Evolutionary conservation across 2,797 vertebrate species (phyloP), one percentile per base, ranked within the genome.

Genomic region (Dipus sagitta): DNA sequence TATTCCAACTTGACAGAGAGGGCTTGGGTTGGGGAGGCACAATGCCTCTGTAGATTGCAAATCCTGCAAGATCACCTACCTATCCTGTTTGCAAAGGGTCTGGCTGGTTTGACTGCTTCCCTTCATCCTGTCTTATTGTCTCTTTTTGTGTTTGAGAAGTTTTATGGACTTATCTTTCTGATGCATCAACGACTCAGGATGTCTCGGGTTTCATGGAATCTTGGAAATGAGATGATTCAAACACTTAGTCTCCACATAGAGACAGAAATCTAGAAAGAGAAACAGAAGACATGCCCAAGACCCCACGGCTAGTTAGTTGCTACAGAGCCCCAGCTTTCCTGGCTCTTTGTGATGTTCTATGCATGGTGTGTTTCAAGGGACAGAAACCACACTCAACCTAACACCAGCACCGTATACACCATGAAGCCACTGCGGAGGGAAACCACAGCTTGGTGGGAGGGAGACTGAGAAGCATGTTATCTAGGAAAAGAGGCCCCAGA

Each of bases 91-190:
- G 72, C 34, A 42, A 70, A 75, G 6, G 30, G 28, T 62, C 23
- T 77, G 26, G 12, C 18, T 15, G 67, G n/a, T 18, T 62, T 21
- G 5, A 11, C 23, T n/a, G 38, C 68, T 95, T 65, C 38, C 34
- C 28, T 88, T 85, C 32, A 0, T 13, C 17, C 21, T 42, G 11
- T 87, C 58, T 91, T 34, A 32, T 12, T 54, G 26, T 62, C 72
- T 83, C 84, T 71, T 71, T 71, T 78, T n/a, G 47, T 62, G 24
- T 1, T 84, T 95, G 83, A 85, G 67, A 94, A 24, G 18, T 92
- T 77, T 64, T 72, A 68, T 62, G 92, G 77, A 88, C 75, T 96
- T 86, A 84, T 17, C 65, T 93, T 89, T 85, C 80, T 93, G 82
- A 93, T 80, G 89, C 80, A 88, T n/a, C 28, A 58, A 74, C 77